Evolutionary conservation across 2,113 vertebrate genomes (phyloP), one percentile per base, ranked within the genome.

Genomic region (Irena cyanogastra): DNA sequence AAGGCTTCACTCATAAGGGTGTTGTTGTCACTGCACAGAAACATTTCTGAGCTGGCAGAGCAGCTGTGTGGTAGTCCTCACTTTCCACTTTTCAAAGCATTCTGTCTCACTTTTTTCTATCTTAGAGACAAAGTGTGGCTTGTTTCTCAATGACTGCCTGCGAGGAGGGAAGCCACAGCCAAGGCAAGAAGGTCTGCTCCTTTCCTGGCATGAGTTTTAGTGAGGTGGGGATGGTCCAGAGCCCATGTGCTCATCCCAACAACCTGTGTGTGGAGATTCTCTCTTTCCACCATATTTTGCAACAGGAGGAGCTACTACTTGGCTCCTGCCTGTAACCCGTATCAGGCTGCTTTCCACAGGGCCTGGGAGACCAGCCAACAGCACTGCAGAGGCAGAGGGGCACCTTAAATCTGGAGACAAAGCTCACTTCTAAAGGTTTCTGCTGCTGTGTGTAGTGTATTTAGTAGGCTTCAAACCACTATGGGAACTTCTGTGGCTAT

Each of bases 261-360:
- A 35, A 28, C 13, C 18, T 12, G 6, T 23, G 16, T 5, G 12
- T 0, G 1, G 24, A 61, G 4, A 41, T 11, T 30, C 28, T 90
- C 19, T 47, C 33, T 56, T 10, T 20, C 7, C 5, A 19, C 20
- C 0, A 0, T 17, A 22, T 49, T 66, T 52, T 81, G 45, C 68
- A 3, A 1, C 3, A n/a, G 42, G n/a, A 66, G 26, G 16, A 71
- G 22, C 42, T 41, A 9, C 19, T 0, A 1, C 52, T 71, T 2
- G 0, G 47, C 57, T 89, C 33, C 71, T 76, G 18, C 5, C 0
- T 23, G 26, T n/a, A 37, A 54, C 28, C 28, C 2, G 0, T 5
- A 7, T 4, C 16, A 60, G 23, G 41, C 49, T 59, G 39, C 61
- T 50, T 85, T 71, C 52, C 61, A 76, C 65, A 4, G 27, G 31